Percentiles rank a stretch among this genome's conserved stretches.
Conservation (phyloP, 2,113 vertebrate genomes). For the Catharus fuscescens region DNA sequence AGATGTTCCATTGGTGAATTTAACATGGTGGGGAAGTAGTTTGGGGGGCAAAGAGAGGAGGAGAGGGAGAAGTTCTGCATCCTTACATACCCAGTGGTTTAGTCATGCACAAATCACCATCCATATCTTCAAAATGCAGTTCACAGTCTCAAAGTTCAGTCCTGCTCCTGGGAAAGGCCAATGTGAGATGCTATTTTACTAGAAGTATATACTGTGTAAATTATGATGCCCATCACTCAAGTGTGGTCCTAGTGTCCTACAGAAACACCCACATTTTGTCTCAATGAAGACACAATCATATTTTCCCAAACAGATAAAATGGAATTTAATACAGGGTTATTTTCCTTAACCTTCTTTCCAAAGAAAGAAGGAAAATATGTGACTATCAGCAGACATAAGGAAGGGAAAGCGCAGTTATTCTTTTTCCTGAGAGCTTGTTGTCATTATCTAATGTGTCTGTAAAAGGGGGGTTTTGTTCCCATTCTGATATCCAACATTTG, state of each 20-base stretch:
- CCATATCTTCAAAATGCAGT: not conserved
- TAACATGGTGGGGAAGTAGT: not conserved
- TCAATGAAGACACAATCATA: not conserved
- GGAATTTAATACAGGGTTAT: not conserved
- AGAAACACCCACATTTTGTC: not conserved
- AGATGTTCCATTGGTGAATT: not conserved
- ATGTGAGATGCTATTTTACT: rapidly evolving
- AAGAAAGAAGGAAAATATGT: not conserved
- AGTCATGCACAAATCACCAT: not conserved
- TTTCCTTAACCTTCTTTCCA: not conserved
- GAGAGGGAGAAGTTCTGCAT: not conserved
- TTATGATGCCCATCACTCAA: not conserved
- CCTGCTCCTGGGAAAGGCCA: not conserved
- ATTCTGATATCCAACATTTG: not conserved
- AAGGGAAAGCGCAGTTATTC: not conserved
- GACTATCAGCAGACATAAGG: rapidly evolving
- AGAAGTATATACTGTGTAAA: not conserved
- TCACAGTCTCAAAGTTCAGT: not conserved
- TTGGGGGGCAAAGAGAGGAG: not conserved
- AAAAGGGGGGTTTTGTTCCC: rapidly evolving
- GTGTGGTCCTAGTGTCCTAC: not conserved
- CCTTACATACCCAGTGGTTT: rapidly evolving
- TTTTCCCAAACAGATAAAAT: not conserved
- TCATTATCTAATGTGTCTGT: not conserved
- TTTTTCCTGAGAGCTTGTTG: not conserved